Percentiles rank a stretch among this genome's conserved stretches.
These are phyloP conservation scores for Pseudorhombus dupliciocellatus DNA, from an alignment of 2,113 vertebrate genomes.

Conservation along the genomic window DNA sequence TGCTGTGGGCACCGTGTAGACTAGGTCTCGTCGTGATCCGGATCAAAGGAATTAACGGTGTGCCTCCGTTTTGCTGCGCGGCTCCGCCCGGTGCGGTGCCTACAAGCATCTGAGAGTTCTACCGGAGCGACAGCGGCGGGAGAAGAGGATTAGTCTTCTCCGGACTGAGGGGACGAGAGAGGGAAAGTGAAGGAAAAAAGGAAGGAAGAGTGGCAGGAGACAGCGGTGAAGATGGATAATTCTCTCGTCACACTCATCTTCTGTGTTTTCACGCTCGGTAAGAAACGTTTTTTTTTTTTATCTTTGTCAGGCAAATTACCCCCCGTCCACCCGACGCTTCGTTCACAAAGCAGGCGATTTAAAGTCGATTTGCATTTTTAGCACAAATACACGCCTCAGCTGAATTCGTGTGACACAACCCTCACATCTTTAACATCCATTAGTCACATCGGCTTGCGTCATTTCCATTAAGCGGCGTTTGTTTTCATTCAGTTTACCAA, in stretches of 20 bases:
- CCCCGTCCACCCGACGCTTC: not conserved
- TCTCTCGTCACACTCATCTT: slow-evolving; percentile 22
- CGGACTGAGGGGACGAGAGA: slow-evolving; percentile 56
- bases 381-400: accelerated
- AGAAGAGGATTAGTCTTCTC: slow-evolving; percentile 42
- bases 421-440: accelerated
- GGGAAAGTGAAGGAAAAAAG: not conserved
- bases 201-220: not conserved
- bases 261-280: slow-evolving; percentile 57
- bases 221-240: slow-evolving; percentile 29
- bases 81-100: slow-evolving; percentile 50
- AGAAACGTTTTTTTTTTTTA: slow-evolving; percentile 28
- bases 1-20: not conserved
- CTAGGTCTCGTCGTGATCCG: not conserved
- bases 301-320: slow-evolving; percentile 55
- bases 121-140: slow-evolving; percentile 47
- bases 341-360: slow-evolving; percentile 1
- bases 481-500: accelerated
- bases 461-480: accelerated
- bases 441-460: not conserved
- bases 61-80: slow-evolving; percentile 13
- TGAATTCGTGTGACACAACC: accelerated
- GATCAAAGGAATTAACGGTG: slow-evolving; percentile 15
- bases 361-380: accelerated
- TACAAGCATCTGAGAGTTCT: slow-evolving; percentile 47